Conservation (phyloP, 2,888 invertebrate genomes). For the Apoda limacodes region DNA sequence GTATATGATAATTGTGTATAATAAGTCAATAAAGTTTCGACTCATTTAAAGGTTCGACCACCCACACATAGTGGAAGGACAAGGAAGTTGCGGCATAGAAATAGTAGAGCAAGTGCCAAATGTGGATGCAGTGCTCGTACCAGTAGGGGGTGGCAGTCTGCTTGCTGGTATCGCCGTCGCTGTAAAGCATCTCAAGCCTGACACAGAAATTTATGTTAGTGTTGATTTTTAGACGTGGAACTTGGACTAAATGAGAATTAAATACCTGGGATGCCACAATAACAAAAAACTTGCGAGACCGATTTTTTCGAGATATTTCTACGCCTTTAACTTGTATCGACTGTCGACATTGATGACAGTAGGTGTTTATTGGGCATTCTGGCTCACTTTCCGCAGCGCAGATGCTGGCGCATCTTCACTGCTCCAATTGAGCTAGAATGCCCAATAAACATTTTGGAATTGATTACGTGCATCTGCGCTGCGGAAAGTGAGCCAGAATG, state of each 20-base stretch:
- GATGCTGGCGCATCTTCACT: no score
- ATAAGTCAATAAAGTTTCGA: no score
- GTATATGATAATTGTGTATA: no score
- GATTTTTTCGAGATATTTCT: neutral
- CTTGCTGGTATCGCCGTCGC: slow-evolving; percentile 89
- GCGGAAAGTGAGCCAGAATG: no score
- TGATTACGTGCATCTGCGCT: no score
- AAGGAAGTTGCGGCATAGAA: slow-evolving; percentile 94
- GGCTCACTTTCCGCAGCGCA: no score
- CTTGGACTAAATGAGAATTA: neutral
- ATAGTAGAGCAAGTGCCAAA: slow-evolving; percentile 88
- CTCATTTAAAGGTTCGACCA: slow-evolving; percentile 81
- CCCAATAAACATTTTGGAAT: no score
- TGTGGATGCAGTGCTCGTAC: slow-evolving; percentile 89
- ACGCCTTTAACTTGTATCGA: no score
- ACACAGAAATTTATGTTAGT: slow-evolving; percentile 86
- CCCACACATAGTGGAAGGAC: slow-evolving; percentile 93
- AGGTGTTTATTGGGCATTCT: no score
- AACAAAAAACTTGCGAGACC: neutral
- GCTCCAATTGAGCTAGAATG: no score
- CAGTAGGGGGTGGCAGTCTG: slow-evolving; percentile 94
- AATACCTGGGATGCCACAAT: neutral
- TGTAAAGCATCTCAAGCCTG: slow-evolving; percentile 86
- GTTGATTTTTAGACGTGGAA: no score
- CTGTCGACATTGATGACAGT: no score